Evolutionary conservation across 2,113 vertebrate genomes (phyloP).

Genomic region (Cyprinodon variegatus): DNA sequence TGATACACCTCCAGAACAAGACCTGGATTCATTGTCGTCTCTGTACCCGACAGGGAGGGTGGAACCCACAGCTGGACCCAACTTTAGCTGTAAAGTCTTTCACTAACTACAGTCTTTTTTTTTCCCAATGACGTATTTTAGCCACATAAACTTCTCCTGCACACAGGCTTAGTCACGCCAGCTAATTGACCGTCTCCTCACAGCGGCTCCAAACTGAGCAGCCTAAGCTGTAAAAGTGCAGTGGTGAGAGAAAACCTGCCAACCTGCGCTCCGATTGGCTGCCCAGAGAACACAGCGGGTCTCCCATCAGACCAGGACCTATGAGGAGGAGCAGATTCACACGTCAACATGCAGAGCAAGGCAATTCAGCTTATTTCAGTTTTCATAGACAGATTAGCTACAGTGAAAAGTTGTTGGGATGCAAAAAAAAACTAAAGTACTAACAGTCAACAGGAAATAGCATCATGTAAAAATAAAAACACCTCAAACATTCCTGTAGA

Average conservation of each 20-base stretch:
- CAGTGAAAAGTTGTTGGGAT: too few species aligned
- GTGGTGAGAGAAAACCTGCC: constrained; percentile 41
- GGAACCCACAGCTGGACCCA: too few species aligned
- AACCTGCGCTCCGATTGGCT: constrained; percentile 63
- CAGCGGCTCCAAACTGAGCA: background rate
- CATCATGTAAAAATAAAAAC: background rate
- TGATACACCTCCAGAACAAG: background rate
- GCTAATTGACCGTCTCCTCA: background rate
- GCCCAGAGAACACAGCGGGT: constrained; percentile 44
- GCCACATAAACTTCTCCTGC: background rate
- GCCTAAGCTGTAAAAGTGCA: background rate
- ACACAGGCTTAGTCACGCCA: background rate
- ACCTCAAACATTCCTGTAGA: background rate
- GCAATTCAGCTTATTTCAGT: background rate
- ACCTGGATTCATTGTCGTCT: background rate
- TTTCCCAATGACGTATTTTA: background rate
- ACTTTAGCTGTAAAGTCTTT: background rate
- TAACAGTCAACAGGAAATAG: background rate
- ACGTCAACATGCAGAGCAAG: constrained; percentile 17
- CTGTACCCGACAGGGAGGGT: too few species aligned
- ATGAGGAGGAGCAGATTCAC: constrained; percentile 51
- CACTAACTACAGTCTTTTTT: background rate
- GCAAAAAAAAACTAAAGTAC: background rate
- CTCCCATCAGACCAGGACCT: constrained; percentile 64
- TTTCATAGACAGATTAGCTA: background rate